phyloP scores from a whole-genome alignment of 2,888 invertebrate species.

The Ormia ochracea region DNA sequence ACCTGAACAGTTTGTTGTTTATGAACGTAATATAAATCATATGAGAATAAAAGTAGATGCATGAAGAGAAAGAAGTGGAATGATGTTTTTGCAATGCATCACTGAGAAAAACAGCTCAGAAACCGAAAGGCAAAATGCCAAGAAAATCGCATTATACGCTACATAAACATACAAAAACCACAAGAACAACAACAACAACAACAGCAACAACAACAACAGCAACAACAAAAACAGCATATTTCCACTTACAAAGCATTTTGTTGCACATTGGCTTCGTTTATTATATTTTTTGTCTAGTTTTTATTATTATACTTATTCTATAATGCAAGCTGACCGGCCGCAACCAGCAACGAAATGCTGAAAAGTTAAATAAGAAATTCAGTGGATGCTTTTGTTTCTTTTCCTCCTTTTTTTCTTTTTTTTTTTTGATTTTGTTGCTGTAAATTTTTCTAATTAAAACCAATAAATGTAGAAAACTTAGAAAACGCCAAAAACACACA shows the following conservation, averaged over 20 bases:
- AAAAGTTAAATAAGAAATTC: neutral
- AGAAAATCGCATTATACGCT: slow-evolving; percentile 49
- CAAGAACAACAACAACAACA: slow-evolving; percentile 34
- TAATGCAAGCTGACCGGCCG: slow-evolving; percentile 11
- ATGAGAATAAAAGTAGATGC: neutral
- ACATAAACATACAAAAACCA: slow-evolving; percentile 50
- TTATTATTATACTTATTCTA: neutral
- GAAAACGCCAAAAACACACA: neutral
- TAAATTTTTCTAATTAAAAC: slow-evolving; percentile 54
- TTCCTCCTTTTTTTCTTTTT: too few species aligned
- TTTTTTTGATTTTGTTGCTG: neutral
- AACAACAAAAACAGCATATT: too few species aligned
- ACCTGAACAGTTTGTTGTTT: slow-evolving; percentile 47
- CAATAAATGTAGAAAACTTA: slow-evolving; percentile 18
- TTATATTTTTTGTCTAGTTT: neutral
- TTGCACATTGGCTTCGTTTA: slow-evolving; percentile 32
- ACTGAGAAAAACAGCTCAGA: slow-evolving; percentile 33
- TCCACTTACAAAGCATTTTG: slow-evolving; percentile 43
- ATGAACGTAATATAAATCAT: slow-evolving; percentile 52
- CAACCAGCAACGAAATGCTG: neutral
- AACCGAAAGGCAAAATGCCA: slow-evolving; percentile 56
- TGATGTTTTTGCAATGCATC: slow-evolving; percentile 47
- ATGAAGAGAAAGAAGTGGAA: slow-evolving; percentile 5
- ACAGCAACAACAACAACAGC: slow-evolving; percentile 37
- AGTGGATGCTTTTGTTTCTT: neutral